Conservation (phyloP, 1,140 invertebrate species). For the Asbolus verrucosus region DNA sequence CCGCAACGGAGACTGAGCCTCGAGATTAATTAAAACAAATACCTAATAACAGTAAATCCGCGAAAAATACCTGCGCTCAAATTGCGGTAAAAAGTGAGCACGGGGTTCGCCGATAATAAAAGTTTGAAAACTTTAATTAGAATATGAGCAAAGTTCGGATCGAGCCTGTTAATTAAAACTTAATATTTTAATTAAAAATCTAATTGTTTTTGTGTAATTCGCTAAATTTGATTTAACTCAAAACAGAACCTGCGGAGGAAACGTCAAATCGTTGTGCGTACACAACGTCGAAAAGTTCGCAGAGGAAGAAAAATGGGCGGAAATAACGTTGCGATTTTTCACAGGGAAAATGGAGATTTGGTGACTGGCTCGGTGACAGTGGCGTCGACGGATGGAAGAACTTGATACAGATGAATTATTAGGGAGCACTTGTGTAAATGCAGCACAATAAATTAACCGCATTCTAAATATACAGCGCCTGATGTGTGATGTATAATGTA, state of each 20-base stretch:
- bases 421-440: conserved; percentile 22
- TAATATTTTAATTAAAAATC: conserved; percentile 37
- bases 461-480: background rate
- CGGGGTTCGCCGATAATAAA: conserved; percentile 14
- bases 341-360: conserved; percentile 12
- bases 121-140: conserved; percentile 33
- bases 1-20: background rate
- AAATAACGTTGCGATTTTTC: conserved; percentile 1
- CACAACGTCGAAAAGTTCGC: background rate
- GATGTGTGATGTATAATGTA: conserved; percentile 18
- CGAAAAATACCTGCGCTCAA: conserved; percentile 20
- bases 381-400: conserved; percentile 10
- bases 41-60: conserved; percentile 11
- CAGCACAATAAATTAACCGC: conserved; percentile 17
- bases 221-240: conserved; percentile 30
- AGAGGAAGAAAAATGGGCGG: too few species aligned
- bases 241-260: background rate
- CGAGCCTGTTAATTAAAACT: conserved; percentile 33
- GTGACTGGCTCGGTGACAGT: conserved; percentile 26
- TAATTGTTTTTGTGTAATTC: conserved; percentile 38
- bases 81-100: conserved; percentile 3
- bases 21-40: conserved; percentile 14
- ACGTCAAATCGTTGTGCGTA: background rate
- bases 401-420: conserved; percentile 14
- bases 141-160: conserved; percentile 28